Evolutionary conservation across 2,113 vertebrate genomes (phyloP), one percentile per base, ranked within the genome.

Genomic region (Platycercus adscitus): DNA sequence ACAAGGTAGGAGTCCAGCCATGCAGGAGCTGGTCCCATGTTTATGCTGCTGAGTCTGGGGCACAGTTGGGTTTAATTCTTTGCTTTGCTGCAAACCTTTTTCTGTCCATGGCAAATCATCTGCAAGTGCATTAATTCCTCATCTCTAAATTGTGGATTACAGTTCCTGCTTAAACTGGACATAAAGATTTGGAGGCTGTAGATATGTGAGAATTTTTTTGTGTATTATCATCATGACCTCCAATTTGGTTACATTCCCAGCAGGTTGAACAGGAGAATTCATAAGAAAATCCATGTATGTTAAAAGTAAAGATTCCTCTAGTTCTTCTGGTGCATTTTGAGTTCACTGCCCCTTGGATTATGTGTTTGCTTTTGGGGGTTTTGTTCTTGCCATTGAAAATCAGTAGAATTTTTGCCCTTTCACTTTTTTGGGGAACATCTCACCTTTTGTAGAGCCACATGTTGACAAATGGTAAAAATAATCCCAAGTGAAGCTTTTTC

Each of bases 1-100:
- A 49, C 97, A 90, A 98, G 99, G 99, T 99, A 98, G 73, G 97
- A 44, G 7, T 1, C 29, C 11, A 37, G 3, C 33, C 47, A 29
- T 1, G 1, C 33, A 8, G 6, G 41, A 15, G 20, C 4, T 46
- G 17, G 1, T 17, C 25, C 0, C 2, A 2, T 5, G 8, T 26
- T 20, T 4, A 4, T 49, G 66, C 33, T 65, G 29, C 23, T 18
- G 28, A 26, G 20, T 20, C 1, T 9, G 63, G 17, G 85, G 63
- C 66, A 24, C 43, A 43, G 47, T 50, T 70, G 63, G 3, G 0
- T 46, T 47, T 19, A 44, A 12, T 20, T 43, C 39, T 61, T 33
- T 79, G 70, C 73, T 78, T 33, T 79, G 43, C 82, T 79, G 47
- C 13, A 44, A 33, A 13, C 17, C 35, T 4, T 9, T 6, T 26